Base-by-base conservation (phyloP, 2,888 invertebrate genomes). In the Laspeyria flexula region DNA sequence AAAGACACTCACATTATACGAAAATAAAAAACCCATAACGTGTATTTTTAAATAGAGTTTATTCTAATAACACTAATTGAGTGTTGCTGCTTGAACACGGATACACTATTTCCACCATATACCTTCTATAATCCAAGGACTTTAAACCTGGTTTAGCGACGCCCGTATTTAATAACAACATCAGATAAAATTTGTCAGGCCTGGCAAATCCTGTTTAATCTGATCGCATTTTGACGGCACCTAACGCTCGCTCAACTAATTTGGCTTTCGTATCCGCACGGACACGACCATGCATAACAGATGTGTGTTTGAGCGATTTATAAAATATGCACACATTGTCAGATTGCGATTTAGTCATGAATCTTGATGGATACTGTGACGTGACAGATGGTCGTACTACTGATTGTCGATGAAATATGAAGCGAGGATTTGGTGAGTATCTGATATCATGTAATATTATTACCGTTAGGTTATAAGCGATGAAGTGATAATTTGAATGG, bases 241-340 rank as follows among this genome's bases (percentile, higher is more conserved):
- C 50, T 53, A 68, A 71, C 64, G 59, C 63, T 64, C 65, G 68
- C 56, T 69, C 69, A 82, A 81, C 82, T 86, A 84, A 85, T 86
- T 83, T 79, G 73, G 74, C 75, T 71, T 44, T 44, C 67, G 56
- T 63, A 66, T 73, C 55, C 65, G 55, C 62, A 68, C 53, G 60
- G 62, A 66, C 67, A 69, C 72, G 57, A 65, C 71, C 77, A 83
- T 88, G 85, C 85, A 88, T 88, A 85, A 77, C 80, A 80, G 77
- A 88, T 83, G 74, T 65, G 58, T 48, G 75, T 69, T 69, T 81
- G 83, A 87, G 72, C 81, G 81, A 78, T 83, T 75, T 77, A 87
- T 89, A 82, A 88, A 88, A 87, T 88, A 88, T 88, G 83, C 82
- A 88, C 73, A 75, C 76, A 74, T 67, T 75, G 81, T 77, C 77